Conservation (phyloP, 2,888 invertebrate genomes). For the Atethmia centrago region DNA sequence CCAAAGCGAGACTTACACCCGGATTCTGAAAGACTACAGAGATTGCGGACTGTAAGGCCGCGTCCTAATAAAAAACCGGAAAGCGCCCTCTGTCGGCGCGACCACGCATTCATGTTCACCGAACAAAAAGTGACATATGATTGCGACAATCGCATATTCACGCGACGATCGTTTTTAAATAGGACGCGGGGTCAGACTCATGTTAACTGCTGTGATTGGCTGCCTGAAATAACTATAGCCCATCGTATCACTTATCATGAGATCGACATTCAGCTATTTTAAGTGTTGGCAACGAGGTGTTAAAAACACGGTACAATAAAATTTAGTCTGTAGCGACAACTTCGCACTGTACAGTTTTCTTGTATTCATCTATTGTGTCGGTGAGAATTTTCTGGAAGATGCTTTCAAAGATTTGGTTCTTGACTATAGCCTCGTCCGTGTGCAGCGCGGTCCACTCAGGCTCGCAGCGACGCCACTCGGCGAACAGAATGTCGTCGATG, state of each 20-base stretch:
- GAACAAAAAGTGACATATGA: too few species aligned
- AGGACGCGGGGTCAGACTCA: background rate
- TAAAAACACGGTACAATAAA: conserved; percentile 9
- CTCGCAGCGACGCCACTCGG: conserved; percentile 87
- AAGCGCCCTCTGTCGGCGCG: too few species aligned
- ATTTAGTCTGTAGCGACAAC: conserved; percentile 28
- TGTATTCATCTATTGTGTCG: conserved; percentile 85
- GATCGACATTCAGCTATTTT: background rate
- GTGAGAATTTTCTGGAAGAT: conserved; percentile 85
- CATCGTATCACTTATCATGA: background rate
- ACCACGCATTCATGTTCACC: too few species aligned
- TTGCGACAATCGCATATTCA: too few species aligned
- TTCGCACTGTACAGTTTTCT: conserved; percentile 72
- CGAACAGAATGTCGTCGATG: conserved; percentile 86
- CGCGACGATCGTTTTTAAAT: too few species aligned
- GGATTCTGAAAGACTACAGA: background rate
- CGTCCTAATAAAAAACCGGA: too few species aligned
- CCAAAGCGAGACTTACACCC: conserved; percentile 14
- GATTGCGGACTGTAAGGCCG: background rate
- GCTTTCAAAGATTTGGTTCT: conserved; percentile 85
- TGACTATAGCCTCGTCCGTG: conserved; percentile 82
- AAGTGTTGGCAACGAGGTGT: background rate
- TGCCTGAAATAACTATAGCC: background rate
- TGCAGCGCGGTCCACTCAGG: conserved; percentile 86
- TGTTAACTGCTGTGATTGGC: background rate